phyloP scores from a whole-genome alignment of 2,888 invertebrate genomes.

The Andrena praecox region DNA sequence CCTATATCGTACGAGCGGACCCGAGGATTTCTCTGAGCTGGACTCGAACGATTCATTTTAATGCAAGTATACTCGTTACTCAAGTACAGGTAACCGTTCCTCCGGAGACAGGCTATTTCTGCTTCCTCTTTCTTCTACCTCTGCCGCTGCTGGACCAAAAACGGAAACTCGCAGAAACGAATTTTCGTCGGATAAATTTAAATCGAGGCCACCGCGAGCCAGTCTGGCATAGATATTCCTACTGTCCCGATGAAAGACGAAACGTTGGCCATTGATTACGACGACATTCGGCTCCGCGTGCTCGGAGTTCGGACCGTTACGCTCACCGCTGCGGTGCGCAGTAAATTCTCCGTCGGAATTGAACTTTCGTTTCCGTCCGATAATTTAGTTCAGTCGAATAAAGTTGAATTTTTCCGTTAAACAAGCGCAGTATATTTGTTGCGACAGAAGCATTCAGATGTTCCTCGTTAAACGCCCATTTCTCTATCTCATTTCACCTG shows the following conservation, averaged over 20 bases:
- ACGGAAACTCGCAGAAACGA: neutral
- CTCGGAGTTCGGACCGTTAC: slow-evolving; percentile 32
- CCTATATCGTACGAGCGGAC: neutral
- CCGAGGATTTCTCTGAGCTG: neutral
- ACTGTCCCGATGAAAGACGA: slow-evolving; percentile 56
- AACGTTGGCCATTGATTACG: slow-evolving; percentile 67
- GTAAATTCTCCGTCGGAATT: slow-evolving; percentile 44
- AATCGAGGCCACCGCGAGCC: slow-evolving; percentile 43
- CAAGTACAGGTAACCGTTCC: neutral
- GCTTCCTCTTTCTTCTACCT: neutral
- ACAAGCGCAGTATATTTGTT: neutral
- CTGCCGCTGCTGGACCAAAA: too few species aligned
- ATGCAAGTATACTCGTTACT: neutral
- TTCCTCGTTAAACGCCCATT: neutral
- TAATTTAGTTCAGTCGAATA: neutral
- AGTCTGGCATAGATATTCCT: slow-evolving; percentile 42
- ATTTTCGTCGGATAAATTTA: slow-evolving; percentile 43
- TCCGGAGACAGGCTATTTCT: neutral
- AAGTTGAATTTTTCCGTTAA: neutral
- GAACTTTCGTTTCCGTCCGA: slow-evolving; percentile 28
- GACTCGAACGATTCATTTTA: neutral
- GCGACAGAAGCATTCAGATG: neutral
- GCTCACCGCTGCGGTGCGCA: slow-evolving; percentile 21
- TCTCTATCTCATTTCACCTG: neutral
- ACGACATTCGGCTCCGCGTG: slow-evolving; percentile 35